phyloP scores from a whole-genome alignment of 2,113 vertebrate species.

The Aegypius monachus region DNA sequence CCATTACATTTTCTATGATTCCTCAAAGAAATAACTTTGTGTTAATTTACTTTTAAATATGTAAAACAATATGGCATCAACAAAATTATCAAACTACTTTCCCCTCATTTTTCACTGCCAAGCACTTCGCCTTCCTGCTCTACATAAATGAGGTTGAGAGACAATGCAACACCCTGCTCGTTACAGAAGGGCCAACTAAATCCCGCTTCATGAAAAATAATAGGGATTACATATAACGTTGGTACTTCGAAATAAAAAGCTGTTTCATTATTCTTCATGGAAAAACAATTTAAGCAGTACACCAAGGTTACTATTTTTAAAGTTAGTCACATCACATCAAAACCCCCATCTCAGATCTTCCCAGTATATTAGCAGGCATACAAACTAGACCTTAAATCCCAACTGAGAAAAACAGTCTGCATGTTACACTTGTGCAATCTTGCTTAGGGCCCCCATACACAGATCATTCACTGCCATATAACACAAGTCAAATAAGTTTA shows the following conservation, averaged over 20 bases:
- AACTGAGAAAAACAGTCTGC: not conserved
- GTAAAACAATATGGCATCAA: not conserved
- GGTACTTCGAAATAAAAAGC: not conserved
- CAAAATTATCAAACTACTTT: not conserved
- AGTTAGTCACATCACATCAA: not conserved
- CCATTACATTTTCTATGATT: not conserved
- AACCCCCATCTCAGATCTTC: not conserved
- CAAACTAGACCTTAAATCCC: not conserved
- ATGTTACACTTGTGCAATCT: not conserved
- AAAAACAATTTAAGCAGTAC: not conserved
- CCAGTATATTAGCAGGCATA: rapidly evolving
- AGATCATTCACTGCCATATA: not conserved
- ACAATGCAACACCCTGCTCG: not conserved
- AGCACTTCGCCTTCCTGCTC: not conserved
- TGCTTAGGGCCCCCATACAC: not conserved
- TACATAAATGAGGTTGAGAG: not conserved
- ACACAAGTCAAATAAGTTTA: not conserved
- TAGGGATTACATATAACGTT: not conserved
- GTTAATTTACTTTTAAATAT: too few species aligned
- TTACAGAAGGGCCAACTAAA: not conserved
- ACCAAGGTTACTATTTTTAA: not conserved
- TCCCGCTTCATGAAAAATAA: not conserved
- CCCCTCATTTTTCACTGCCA: not conserved
- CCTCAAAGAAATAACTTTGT: not conserved
- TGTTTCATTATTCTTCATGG: not conserved